Percentiles rank a stretch among this genome's conserved stretches.
phyloP scores from a whole-genome alignment of 2,113 vertebrate species.

The Scytalopus superciliaris region DNA sequence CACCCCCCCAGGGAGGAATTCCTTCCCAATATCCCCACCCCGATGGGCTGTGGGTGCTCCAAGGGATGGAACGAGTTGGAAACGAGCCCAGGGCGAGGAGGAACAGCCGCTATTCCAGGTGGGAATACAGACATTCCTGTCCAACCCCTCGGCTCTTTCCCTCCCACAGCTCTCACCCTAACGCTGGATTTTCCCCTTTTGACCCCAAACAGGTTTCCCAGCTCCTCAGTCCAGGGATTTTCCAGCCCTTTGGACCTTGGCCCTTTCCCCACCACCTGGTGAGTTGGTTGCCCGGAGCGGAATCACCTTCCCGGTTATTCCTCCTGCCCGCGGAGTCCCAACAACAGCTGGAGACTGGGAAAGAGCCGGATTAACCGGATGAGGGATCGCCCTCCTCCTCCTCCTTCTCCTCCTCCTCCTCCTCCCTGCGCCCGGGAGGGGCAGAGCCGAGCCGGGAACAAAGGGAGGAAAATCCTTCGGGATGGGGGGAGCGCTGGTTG shows the following conservation, averaged over 20 bases:
- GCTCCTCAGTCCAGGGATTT: rapidly evolving
- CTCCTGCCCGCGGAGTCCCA: neutral
- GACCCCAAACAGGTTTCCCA: neutral
- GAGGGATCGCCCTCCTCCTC: neutral
- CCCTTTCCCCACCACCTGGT: neutral
- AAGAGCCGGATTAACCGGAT: neutral
- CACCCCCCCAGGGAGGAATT: neutral
- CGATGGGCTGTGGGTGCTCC: rapidly evolving
- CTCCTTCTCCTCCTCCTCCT: neutral
- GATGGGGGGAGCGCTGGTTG: neutral
- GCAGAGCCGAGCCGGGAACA: neutral
- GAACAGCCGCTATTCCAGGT: neutral
- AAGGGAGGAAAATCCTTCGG: neutral
- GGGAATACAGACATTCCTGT: rapidly evolving
- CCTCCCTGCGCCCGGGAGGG: neutral
- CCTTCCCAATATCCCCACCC: neutral
- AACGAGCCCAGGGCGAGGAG: neutral
- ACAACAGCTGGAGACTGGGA: neutral
- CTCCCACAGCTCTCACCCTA: neutral
- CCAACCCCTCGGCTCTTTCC: neutral
- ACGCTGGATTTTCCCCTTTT: neutral
- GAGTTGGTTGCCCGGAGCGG: neutral
- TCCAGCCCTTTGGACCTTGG: neutral
- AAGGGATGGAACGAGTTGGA: neutral
- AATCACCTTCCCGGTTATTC: neutral